Evolutionary conservation across 2,113 vertebrate species (phyloP).

Genomic region (Callipepla squamata): DNA sequence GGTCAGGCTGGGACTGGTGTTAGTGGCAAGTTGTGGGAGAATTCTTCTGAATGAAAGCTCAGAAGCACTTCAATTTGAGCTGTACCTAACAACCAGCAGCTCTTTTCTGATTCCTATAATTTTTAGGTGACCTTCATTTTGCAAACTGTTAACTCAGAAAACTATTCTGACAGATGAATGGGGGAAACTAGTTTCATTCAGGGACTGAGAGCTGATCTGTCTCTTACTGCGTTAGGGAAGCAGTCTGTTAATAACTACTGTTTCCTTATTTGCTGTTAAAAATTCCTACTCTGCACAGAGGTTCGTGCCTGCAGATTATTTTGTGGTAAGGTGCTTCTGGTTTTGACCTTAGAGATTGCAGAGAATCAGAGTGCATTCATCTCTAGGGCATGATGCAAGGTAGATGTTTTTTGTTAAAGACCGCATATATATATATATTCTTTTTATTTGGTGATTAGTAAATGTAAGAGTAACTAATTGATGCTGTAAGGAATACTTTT

Average conservation of each 20-base stretch:
- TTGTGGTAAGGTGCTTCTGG: conserved; percentile 40
- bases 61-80: conserved; percentile 14
- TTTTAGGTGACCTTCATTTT: conserved; percentile 1
- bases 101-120: conserved; percentile 1
- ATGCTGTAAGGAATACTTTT: background rate
- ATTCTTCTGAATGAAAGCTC: conserved; percentile 39
- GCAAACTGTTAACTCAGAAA: conserved; percentile 20
- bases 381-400: conserved; percentile 40
- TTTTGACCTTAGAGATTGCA: background rate
- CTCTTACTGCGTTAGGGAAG: background rate
- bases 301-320: conserved; percentile 7
- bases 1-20: conserved; percentile 20
- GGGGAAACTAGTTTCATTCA: background rate
- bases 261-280: conserved; percentile 37
- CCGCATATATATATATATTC: background rate
- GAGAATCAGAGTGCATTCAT: conserved; percentile 6
- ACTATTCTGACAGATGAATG: background rate
- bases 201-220: background rate
- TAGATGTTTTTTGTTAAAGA: conserved; percentile 19
- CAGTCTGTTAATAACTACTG: conserved; percentile 9
- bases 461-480: background rate
- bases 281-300: conserved; percentile 2
- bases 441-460: conserved; percentile 5
- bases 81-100: conserved; percentile 25
- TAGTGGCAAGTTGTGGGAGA: background rate